These are phyloP conservation scores for Nyctereutes procyonoides DNA, from an alignment of 2,113 vertebrate genomes.

Conservation along the genomic window DNA sequence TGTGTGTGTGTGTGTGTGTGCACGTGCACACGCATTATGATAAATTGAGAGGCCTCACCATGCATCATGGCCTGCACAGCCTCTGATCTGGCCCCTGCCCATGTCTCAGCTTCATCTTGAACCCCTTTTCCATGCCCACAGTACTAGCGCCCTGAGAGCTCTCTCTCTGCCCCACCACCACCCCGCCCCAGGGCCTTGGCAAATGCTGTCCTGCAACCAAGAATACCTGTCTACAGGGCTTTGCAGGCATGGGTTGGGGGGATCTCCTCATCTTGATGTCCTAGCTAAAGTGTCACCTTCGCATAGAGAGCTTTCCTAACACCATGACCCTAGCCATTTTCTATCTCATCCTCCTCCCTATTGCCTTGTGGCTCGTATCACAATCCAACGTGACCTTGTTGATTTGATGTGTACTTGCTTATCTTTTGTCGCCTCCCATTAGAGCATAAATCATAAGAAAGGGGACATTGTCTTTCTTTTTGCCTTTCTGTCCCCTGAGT, in stretches of 20 bases:
- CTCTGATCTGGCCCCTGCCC: background rate
- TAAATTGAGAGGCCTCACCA: background rate
- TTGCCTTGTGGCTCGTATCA: background rate
- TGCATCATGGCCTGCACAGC: background rate
- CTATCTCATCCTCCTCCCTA: background rate
- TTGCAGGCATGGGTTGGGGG: background rate
- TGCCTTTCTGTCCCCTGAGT: background rate
- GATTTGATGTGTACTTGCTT: background rate
- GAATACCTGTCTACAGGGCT: background rate
- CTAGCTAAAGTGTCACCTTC: conserved; percentile 12
- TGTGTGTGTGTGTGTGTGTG: too few species aligned
- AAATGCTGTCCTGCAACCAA: background rate
- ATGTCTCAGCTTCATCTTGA: background rate
- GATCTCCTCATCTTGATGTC: background rate
- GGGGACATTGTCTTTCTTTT: background rate
- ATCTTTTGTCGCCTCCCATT: background rate
- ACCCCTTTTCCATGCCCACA: background rate
- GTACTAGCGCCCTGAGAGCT: background rate
- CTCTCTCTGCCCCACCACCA: background rate
- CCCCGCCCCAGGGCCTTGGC: background rate
- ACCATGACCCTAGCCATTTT: background rate
- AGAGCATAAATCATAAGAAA: background rate
- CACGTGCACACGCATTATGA: background rate
- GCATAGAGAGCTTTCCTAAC: background rate
- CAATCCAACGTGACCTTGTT: background rate